phyloP scores from a whole-genome alignment of 2,113 vertebrate species.

The Pollachius pollachius region DNA sequence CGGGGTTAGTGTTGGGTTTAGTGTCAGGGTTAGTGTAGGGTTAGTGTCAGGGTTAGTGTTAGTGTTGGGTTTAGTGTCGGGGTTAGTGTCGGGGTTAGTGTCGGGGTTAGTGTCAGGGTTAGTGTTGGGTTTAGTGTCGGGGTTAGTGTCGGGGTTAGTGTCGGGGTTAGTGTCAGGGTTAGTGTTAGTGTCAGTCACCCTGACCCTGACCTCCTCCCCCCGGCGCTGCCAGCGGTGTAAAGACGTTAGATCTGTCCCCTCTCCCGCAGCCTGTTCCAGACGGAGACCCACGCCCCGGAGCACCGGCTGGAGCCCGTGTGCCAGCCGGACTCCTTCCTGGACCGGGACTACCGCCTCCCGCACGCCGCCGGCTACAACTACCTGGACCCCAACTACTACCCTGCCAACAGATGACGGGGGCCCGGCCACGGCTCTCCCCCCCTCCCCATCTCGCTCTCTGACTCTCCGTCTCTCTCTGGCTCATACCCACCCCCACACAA shows the following conservation, averaged over 20 bases:
- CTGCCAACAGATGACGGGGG: constrained; percentile 98
- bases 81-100: no score
- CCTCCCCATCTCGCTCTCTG: constrained; percentile 58
- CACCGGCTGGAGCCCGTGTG: constrained; percentile 94
- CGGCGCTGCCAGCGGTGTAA: no score
- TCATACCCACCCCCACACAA: constrained; percentile 47
- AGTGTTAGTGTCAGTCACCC: neutral
- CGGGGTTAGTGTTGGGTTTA: no score
- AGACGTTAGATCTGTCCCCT: neutral
- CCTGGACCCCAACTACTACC: constrained; percentile 99
- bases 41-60: no score
- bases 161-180: no score
- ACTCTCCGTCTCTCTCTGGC: constrained; percentile 54
- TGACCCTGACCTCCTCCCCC: no score
- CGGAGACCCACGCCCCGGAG: constrained; percentile 91
- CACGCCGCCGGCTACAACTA: constrained; percentile 96
- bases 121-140: no score
- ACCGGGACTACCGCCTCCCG: constrained; percentile 98
- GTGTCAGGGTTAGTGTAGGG: no score
- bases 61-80: no score
- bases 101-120: no score
- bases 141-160: no score
- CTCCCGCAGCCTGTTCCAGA: constrained; percentile 84
- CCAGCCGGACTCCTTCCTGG: constrained; percentile 90
- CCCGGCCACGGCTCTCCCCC: constrained; percentile 50